phyloP scores from a whole-genome alignment of 2,113 vertebrate species.

The Tyto alba region DNA sequence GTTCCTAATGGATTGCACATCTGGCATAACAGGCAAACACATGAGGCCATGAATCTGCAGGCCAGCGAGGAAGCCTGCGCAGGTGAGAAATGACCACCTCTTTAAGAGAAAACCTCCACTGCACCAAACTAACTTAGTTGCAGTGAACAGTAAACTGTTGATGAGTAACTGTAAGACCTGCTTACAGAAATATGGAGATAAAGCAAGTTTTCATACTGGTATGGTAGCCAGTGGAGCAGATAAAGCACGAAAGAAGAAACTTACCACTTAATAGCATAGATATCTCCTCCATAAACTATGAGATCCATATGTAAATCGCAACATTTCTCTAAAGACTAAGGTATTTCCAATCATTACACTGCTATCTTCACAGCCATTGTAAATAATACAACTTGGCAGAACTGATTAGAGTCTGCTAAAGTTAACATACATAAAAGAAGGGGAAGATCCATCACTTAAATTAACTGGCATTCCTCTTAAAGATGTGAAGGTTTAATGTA shows the following conservation, averaged over 20 bases:
- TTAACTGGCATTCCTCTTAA: background rate
- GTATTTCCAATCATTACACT: background rate
- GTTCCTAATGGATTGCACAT: background rate
- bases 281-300: background rate
- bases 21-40: background rate
- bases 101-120: background rate
- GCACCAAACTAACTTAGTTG: background rate
- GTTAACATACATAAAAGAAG: background rate
- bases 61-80: background rate
- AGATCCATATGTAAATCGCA: background rate
- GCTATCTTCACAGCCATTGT: background rate
- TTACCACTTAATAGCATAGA: background rate
- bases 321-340: background rate
- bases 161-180: background rate
- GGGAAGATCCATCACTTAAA: background rate
- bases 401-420: background rate
- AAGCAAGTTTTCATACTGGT: background rate
- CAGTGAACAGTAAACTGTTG: background rate
- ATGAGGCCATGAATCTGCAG: background rate
- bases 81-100: background rate
- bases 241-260: background rate
- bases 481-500: background rate
- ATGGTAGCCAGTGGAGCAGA: background rate
- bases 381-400: background rate
- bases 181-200: background rate